Percentiles rank a stretch among this genome's conserved stretches.
phyloP scores from a whole-genome alignment of 2,797 vertebrate species.

The Cheirogaleus major region DNA sequence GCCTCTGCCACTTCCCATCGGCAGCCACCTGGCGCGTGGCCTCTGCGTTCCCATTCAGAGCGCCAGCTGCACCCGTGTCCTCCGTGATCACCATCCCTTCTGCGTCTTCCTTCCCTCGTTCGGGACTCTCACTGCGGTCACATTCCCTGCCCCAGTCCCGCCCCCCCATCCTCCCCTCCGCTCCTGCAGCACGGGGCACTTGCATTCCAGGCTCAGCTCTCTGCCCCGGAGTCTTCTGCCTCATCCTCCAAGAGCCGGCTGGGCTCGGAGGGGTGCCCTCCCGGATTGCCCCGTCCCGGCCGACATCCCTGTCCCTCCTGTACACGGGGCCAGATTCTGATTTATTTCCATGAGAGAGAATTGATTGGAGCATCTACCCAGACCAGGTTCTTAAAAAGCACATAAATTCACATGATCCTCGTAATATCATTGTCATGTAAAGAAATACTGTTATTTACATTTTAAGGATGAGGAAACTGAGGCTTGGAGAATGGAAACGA shows the following conservation, averaged over 20 bases:
- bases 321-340: not conserved
- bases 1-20: not conserved
- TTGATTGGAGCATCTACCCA: not conserved
- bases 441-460: not conserved
- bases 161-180: not conserved
- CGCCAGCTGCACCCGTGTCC: not conserved
- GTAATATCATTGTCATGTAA: not conserved
- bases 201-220: not conserved
- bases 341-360: not conserved
- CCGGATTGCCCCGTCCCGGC: not conserved
- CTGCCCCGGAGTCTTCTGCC: not conserved
- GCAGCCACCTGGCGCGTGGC: accelerated
- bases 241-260: not conserved
- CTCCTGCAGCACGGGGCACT: not conserved
- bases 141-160: accelerated
- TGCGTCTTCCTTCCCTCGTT: not conserved
- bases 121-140: accelerated
- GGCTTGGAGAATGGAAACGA: not conserved
- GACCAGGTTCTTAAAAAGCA: not conserved
- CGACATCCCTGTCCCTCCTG: not conserved
- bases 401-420: not conserved
- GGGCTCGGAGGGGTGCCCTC: not conserved
- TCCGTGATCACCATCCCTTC: not conserved
- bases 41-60: not conserved
- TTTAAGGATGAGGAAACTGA: not conserved